A percentile compares a stretch with the other conserved stretches of the same genome.
Conservation (phyloP, 2,888 invertebrate species). For the Xestia ashworthii region DNA sequence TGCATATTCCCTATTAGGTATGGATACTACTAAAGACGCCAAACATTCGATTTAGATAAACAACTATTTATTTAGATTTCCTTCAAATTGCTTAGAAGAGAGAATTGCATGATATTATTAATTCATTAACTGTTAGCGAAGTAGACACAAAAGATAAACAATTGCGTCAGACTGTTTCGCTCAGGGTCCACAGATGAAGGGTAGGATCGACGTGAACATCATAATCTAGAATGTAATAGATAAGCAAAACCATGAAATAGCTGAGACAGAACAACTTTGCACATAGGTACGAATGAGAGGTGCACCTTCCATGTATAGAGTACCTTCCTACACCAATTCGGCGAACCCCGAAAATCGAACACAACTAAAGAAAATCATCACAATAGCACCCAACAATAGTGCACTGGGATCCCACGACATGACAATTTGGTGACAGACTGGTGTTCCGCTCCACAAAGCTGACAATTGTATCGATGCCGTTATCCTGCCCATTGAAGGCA, state of each 20-base stretch:
- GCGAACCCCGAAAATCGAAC: slow-evolving; percentile 44
- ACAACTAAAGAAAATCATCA: slow-evolving; percentile 53
- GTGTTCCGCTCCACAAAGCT: slow-evolving; percentile 79
- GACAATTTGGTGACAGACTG: slow-evolving; percentile 64
- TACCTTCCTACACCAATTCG: slow-evolving; percentile 1
- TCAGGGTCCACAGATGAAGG: too few species aligned
- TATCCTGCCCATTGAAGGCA: slow-evolving; percentile 70
- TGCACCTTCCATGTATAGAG: background rate
- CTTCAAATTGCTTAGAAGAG: too few species aligned
- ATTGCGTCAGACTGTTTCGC: too few species aligned
- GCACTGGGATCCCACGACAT: slow-evolving; percentile 69
- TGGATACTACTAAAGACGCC: too few species aligned
- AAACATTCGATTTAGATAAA: too few species aligned
- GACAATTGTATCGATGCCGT: slow-evolving; percentile 76
- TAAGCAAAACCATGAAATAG: background rate
- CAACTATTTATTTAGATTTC: too few species aligned
- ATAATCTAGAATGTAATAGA: background rate
- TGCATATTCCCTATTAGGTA: too few species aligned
- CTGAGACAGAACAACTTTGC: background rate
- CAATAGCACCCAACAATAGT: slow-evolving; percentile 49
- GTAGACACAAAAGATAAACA: too few species aligned
- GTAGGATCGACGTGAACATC: too few species aligned
- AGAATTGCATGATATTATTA: too few species aligned
- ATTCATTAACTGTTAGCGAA: too few species aligned
- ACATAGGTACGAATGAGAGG: background rate